Evolutionary conservation across 2,888 invertebrate species (phyloP), one percentile per base, ranked within the genome.

Genomic region (Agonum fuliginosum): DNA sequence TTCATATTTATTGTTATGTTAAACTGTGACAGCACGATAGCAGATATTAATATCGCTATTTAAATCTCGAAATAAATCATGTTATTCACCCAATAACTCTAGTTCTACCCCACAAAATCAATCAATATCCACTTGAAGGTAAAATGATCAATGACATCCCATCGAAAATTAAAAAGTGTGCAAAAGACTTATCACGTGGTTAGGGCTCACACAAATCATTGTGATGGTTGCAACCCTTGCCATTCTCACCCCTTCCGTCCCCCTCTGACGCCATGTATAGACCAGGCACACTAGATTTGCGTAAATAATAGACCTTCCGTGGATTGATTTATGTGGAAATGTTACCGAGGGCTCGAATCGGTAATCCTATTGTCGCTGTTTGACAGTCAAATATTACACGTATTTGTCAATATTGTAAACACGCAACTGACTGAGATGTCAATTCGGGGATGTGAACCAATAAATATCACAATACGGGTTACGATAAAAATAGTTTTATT

Each of bases 361-460:
- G 77, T 77, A 77, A 77, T 70, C 70, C 77, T 41, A 77, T 77
- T 77, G 77, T 77, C 77, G 77, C 77, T 43, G 37, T 67, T 41
- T 78, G 78, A 78, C 78, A 80, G 76, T 77, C 79, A 74, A 79
- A 80, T 80, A 78, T 78, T 74, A 78, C 74, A 62, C 62, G 58
- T 78, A 78, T 78, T 78, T 78, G 75, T 78, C 79, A 80, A 77
- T 77, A 76, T 76, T 76, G 65, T 76, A 65, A 76, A 76, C 62
- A 74, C 37, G 54, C 34, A 12, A 41, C 67, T 67, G 24, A 72
- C 27, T 72, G 48, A 72, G 51, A 51, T 72, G 72, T 72, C 72
- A 54, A 34, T 72, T 51, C 30, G 22, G 54, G 27, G 17, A 62
- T 30, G n/a, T n/a, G n/a, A n/a, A n/a, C n/a, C n/a, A n/a, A n/a